A percentile compares a stretch with the other conserved stretches of the same genome.
Evolutionary conservation across 2,888 invertebrate species (phyloP).

Genomic region (Zygaena filipendulae): DNA sequence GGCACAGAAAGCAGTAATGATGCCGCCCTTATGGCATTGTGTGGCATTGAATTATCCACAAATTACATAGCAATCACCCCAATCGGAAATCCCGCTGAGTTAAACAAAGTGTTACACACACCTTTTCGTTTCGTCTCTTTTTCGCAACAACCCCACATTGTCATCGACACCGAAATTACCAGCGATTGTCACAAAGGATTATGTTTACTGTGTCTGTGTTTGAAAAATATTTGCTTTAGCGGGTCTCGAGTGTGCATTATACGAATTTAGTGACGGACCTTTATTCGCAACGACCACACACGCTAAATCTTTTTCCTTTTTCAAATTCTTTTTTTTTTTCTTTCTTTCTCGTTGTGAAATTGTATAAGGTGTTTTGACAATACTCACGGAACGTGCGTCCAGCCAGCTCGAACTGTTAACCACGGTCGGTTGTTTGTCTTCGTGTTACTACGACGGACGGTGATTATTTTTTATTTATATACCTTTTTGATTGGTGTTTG

Average conservation of each 20-base stretch:
- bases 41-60: constrained; percentile 46
- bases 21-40: constrained; percentile 29
- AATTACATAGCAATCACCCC: constrained; percentile 50
- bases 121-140: constrained; percentile 26
- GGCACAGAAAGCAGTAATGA: constrained; percentile 22
- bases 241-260: constrained; percentile 50
- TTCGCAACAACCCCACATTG: constrained; percentile 40
- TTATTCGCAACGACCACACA: constrained; percentile 53
- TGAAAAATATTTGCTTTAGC: constrained; percentile 63
- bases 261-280: constrained; percentile 35
- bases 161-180: constrained; percentile 59
- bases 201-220: constrained; percentile 50
- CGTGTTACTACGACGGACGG: constrained; percentile 18
- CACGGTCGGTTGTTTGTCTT: constrained; percentile 46
- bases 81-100: constrained; percentile 45
- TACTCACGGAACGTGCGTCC: constrained; percentile 51
- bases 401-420: constrained; percentile 51
- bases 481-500: no score
- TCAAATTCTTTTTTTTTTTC: constrained; percentile 21
- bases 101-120: constrained; percentile 42
- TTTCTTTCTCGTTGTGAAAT: constrained; percentile 39
- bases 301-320: no score
- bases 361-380: constrained; percentile 66
- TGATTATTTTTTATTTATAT: constrained; percentile 6
- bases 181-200: constrained; percentile 52